A percentile compares a stretch with the other conserved stretches of the same genome.
Evolutionary conservation across 2,888 invertebrate species (phyloP).

Genomic region (Sphaeridia pumilis): DNA sequence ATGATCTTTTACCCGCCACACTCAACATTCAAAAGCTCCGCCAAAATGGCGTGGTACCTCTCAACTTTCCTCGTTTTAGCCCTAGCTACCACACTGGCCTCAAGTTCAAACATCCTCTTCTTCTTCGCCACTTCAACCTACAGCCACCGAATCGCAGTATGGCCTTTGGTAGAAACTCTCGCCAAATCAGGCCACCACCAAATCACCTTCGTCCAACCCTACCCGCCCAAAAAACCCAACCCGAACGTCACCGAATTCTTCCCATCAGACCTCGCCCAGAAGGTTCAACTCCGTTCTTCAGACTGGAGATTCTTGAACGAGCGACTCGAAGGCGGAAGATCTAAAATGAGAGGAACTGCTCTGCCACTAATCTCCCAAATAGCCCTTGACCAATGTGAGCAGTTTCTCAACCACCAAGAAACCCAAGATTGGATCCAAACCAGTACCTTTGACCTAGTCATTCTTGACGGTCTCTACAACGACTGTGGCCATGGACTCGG

Average conservation of each 20-base stretch:
- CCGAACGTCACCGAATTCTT: constrained; percentile 19
- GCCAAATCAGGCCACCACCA: constrained; percentile 24
- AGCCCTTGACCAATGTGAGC: not conserved
- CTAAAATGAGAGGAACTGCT: too few relatives aligned
- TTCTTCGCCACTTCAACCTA: constrained; percentile 25
- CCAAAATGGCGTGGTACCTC: too few relatives aligned
- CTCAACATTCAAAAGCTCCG: too few relatives aligned
- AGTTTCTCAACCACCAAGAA: not conserved
- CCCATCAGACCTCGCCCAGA: constrained; percentile 1
- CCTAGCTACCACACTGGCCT: too few relatives aligned
- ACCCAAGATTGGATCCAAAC: constrained; percentile 11
- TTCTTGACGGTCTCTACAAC: constrained; percentile 19
- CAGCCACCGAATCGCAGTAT: constrained; percentile 25
- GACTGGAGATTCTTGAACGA: constrained; percentile 1
- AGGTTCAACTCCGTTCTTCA: not conserved
- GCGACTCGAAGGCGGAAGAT: constrained; percentile 3
- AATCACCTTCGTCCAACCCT: constrained; percentile 24
- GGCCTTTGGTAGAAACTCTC: constrained; percentile 19
- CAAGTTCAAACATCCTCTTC: constrained; percentile 30
- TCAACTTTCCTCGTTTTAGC: too few relatives aligned
- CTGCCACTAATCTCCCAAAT: not conserved
- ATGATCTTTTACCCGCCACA: too few relatives aligned
- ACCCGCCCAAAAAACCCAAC: constrained; percentile 20
- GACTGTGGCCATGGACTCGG: constrained; percentile 23
- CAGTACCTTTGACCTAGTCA: constrained; percentile 17